These are phyloP conservation scores for Neodontobutis hainanensis DNA, from an alignment of 2,113 vertebrate genomes.

Conservation along the genomic window DNA sequence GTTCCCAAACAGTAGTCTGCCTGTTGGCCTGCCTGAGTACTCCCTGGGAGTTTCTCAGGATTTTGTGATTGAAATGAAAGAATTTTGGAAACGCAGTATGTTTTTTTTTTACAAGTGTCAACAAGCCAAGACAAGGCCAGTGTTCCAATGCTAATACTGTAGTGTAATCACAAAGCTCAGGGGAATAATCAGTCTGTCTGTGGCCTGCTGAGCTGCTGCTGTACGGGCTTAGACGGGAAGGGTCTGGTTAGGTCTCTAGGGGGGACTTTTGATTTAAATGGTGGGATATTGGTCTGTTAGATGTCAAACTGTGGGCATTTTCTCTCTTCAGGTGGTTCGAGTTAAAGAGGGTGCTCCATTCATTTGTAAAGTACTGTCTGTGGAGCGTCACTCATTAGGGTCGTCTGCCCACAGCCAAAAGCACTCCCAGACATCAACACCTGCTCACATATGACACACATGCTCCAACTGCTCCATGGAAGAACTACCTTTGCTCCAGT, in stretches of 20 bases:
- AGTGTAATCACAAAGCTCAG: slow-evolving; percentile 60
- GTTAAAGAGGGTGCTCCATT: slow-evolving; percentile 38
- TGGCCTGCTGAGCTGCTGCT: slow-evolving; percentile 20
- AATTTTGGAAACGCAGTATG: slow-evolving; percentile 32
- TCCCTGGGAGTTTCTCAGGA: background rate
- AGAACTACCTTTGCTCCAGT: slow-evolving; percentile 18
- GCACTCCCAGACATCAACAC: slow-evolving; percentile 64
- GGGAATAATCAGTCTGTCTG: slow-evolving; percentile 71
- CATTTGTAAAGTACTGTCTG: slow-evolving; percentile 34
- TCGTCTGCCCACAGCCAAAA: slow-evolving; percentile 44
- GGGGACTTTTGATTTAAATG: slow-evolving; percentile 24
- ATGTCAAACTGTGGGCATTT: slow-evolving; percentile 49
- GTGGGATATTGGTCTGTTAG: slow-evolving; percentile 23
- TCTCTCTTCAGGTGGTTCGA: slow-evolving; percentile 42
- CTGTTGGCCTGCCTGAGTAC: background rate
- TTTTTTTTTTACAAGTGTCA: slow-evolving; percentile 30
- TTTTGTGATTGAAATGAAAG: slow-evolving; percentile 16
- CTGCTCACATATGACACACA: slow-evolving; percentile 60
- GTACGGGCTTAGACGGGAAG: background rate
- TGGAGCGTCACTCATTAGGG: slow-evolving; percentile 60
- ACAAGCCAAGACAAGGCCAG: slow-evolving; percentile 27
- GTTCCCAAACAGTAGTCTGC: slow-evolving; percentile 42
- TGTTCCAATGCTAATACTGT: slow-evolving; percentile 61
- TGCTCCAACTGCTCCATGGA: slow-evolving; percentile 31
- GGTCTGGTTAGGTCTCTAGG: slow-evolving; percentile 3